Conservation (phyloP, 2,113 vertebrate genomes). For the Platysternon megacephalum region DNA sequence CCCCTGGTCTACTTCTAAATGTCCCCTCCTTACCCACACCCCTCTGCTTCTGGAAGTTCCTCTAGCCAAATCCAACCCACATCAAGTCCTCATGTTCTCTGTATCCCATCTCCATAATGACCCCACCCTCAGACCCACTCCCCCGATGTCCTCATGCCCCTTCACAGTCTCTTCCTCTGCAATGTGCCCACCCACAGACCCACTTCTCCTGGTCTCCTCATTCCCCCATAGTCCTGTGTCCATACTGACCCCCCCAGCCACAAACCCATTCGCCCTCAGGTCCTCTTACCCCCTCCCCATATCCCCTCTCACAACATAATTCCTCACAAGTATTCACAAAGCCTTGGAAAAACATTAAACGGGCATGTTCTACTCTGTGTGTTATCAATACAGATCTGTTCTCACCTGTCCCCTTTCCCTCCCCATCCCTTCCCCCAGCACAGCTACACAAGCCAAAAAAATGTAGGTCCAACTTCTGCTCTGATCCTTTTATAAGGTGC, state of each 20-base stretch:
- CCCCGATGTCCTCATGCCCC: background rate
- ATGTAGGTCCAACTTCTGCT: background rate
- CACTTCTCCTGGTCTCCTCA: background rate
- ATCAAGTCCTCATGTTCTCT: background rate
- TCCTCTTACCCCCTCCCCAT: background rate
- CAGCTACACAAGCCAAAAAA: background rate
- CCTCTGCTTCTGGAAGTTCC: background rate
- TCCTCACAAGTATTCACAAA: background rate
- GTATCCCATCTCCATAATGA: rapidly evolving
- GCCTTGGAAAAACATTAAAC: background rate
- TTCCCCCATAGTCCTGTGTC: background rate
- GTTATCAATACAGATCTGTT: background rate
- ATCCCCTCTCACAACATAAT: background rate
- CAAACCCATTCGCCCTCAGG: background rate
- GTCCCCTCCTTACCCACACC: background rate
- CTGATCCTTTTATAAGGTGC: background rate
- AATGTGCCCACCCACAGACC: background rate
- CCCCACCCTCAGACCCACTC: background rate
- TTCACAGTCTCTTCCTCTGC: background rate
- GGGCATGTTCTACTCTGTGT: background rate
- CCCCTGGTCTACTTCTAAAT: background rate
- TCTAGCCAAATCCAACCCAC: rapidly evolving
- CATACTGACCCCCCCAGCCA: background rate
- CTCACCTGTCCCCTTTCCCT: background rate
- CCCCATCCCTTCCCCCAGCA: background rate